Conservation (phyloP, 2,113 vertebrate genomes). For the Pimephales promelas region DNA sequence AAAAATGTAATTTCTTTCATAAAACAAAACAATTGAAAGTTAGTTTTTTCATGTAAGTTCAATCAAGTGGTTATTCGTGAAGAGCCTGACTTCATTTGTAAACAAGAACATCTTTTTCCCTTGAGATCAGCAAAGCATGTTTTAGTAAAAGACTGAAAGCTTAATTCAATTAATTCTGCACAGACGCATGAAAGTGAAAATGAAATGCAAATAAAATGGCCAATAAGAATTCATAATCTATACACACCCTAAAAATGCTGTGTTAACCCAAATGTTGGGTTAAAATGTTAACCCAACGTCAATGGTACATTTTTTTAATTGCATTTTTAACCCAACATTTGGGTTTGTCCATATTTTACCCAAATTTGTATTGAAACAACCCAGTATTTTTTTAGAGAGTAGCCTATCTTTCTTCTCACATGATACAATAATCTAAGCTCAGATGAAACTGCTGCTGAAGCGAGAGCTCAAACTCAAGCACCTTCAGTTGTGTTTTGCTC, state of each 20-base stretch:
- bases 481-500: neutral
- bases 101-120: neutral
- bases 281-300: no score
- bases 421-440: neutral
- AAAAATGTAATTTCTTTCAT: no score
- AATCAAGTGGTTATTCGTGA: neutral
- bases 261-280: no score
- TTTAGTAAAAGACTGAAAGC: neutral
- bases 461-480: neutral
- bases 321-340: no score
- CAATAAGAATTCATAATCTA: no score
- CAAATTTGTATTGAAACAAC: no score
- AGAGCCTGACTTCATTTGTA: neutral
- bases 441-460: neutral
- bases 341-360: no score
- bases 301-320: no score
- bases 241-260: no score
- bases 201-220: neutral
- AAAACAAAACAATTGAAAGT: no score
- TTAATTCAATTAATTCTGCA: neutral
- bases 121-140: constrained; percentile 6
- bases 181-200: neutral
- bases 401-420: neutral
- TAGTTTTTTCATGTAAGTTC: no score
- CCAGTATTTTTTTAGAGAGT: no score